phyloP scores from a whole-genome alignment of 2,888 invertebrate species.

The Labia minor region DNA sequence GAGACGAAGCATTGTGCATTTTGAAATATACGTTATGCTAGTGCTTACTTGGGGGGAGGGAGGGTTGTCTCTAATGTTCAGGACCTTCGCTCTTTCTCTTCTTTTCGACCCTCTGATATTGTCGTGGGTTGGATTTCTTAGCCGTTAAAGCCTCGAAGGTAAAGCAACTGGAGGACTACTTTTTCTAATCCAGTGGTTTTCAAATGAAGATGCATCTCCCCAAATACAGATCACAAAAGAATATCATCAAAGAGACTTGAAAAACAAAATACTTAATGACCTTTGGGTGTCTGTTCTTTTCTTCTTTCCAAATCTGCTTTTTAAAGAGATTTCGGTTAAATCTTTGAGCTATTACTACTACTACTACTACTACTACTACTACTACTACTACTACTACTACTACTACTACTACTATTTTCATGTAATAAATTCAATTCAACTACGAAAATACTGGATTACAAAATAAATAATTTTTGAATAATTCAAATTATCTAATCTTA shows the following conservation, averaged over 20 bases:
- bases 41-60: background rate
- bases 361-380: no score
- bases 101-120: background rate
- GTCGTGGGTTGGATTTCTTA: background rate
- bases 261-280: background rate
- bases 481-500: no score
- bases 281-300: no score
- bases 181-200: constrained; percentile 8
- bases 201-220: background rate
- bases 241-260: background rate
- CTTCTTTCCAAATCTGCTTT: no score
- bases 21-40: background rate
- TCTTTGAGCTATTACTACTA: no score
- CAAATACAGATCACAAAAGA: background rate
- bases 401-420: no score
- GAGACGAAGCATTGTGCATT: constrained; percentile 5
- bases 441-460: no score
- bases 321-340: no score
- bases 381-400: no score
- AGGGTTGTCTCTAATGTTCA: constrained; percentile 1
- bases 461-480: no score
- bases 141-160: constrained; percentile 5
- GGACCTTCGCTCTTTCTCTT: background rate
- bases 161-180: background rate
- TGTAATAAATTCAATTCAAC: no score